A percentile compares a stretch with the other conserved stretches of the same genome.
Evolutionary conservation across 2,888 invertebrate species (phyloP).

Genomic region (Pyrrhosoma nymphula): DNA sequence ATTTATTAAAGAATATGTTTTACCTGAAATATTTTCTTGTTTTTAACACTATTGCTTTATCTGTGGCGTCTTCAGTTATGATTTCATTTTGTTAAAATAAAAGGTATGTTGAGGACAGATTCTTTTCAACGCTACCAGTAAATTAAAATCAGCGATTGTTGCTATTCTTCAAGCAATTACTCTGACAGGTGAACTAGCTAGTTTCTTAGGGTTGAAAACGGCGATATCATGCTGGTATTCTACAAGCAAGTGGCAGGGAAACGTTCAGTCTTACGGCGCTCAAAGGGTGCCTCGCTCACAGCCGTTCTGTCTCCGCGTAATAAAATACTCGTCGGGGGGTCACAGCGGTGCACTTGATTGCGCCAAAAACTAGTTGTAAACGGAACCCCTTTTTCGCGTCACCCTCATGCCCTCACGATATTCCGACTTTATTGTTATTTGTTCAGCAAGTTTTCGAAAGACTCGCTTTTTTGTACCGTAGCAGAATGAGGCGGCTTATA

Average conservation of each 20-base stretch:
- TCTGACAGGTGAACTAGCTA: neutral
- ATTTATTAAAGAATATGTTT: too few relatives aligned
- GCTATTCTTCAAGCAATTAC: neutral
- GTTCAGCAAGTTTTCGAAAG: neutral
- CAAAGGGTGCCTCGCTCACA: slow-evolving; percentile 23
- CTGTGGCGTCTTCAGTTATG: too few relatives aligned
- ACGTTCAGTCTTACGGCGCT: neutral
- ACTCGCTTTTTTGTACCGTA: neutral
- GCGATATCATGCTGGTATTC: neutral
- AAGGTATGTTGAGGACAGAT: neutral
- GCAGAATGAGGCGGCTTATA: neutral
- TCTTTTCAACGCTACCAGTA: neutral
- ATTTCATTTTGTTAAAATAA: too few relatives aligned
- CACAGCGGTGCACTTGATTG: neutral
- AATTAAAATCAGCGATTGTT: neutral
- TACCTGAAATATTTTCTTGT: too few relatives aligned
- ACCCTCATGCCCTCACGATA: neutral
- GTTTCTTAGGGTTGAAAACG: neutral
- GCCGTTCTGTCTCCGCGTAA: neutral
- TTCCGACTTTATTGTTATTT: slow-evolving; percentile 41
- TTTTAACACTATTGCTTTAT: too few relatives aligned
- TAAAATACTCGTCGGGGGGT: slow-evolving; percentile 41
- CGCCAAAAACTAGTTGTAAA: slow-evolving; percentile 49
- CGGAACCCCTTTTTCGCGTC: neutral
- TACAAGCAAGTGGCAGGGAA: neutral